Evolutionary conservation across 1,140 invertebrate species (phyloP).

Genomic region (Micrasema longulum): DNA sequence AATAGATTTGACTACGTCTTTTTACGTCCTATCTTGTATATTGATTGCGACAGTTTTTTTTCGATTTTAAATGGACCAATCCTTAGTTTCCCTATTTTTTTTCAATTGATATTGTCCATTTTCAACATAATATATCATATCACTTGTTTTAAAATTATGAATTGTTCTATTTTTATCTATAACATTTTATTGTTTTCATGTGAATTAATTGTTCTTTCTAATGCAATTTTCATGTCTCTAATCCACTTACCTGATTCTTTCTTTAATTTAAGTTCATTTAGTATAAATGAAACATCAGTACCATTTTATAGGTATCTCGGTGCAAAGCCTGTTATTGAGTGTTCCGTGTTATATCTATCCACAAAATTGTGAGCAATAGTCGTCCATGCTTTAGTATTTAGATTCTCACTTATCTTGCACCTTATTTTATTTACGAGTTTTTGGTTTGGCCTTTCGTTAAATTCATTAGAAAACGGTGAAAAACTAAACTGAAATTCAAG

Average conservation of each 20-base stretch:
- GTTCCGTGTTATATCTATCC: conserved; percentile 5
- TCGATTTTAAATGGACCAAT: conserved; percentile 12
- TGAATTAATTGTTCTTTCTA: too few relatives aligned
- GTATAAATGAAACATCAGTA: conserved; percentile 11
- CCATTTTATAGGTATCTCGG: neutral
- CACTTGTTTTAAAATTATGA: too few relatives aligned
- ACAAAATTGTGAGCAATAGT: conserved; percentile 14
- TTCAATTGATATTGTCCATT: too few relatives aligned
- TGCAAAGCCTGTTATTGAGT: conserved; percentile 14
- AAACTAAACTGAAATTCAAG: too few relatives aligned
- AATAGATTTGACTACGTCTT: conserved; percentile 10
- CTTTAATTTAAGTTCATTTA: conserved; percentile 13
- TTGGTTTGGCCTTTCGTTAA: too few relatives aligned
- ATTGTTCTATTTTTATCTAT: conserved; percentile 5
- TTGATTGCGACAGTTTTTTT: neutral
- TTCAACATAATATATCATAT: too few relatives aligned
- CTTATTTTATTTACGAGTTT: too few relatives aligned
- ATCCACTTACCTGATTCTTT: too few relatives aligned
- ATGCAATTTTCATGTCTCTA: too few relatives aligned
- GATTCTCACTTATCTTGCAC: conserved; percentile 3
- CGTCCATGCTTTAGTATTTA: conserved; percentile 5
- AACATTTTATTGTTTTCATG: neutral
- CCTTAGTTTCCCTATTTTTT: conserved; percentile 1
- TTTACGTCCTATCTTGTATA: neutral
- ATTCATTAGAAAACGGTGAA: too few relatives aligned